Evolutionary conservation across 2,888 invertebrate species (phyloP).

Genomic region (Clepsis dumicolana): DNA sequence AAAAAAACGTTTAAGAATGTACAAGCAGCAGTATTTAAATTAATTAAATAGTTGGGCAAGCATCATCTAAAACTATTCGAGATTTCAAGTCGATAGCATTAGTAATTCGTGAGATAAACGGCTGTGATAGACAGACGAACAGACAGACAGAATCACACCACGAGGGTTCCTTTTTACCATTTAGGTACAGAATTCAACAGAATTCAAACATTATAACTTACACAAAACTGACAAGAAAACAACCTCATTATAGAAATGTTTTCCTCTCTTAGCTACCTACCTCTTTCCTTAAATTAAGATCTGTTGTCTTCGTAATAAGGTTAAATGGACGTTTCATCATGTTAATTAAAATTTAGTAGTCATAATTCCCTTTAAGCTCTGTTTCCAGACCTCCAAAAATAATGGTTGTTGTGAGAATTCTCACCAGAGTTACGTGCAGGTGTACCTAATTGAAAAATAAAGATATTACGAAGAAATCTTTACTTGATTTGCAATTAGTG

Average conservation of each 20-base stretch:
- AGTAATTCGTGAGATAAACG: too few species aligned
- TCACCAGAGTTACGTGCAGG: not conserved
- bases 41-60: too few species aligned
- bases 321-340: not conserved
- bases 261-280: not conserved
- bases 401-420: not conserved
- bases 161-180: too few species aligned
- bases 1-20: too few species aligned
- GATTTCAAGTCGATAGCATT: too few species aligned
- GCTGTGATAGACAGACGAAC: too few species aligned
- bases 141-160: too few species aligned
- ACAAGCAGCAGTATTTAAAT: too few species aligned
- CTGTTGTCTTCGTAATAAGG: not conserved
- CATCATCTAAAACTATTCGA: too few species aligned
- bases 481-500: too few species aligned
- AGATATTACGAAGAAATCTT: not conserved
- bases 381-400: not conserved
- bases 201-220: too few species aligned
- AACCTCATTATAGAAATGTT: not conserved
- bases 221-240: not conserved
- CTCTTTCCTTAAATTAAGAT: not conserved
- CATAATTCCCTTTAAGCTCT: constrained; percentile 11
- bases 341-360: constrained; percentile 2
- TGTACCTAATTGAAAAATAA: not conserved
- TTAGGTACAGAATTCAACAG: too few species aligned